Conservation (phyloP, 2,113 vertebrate species). For the Strix uralensis region DNA sequence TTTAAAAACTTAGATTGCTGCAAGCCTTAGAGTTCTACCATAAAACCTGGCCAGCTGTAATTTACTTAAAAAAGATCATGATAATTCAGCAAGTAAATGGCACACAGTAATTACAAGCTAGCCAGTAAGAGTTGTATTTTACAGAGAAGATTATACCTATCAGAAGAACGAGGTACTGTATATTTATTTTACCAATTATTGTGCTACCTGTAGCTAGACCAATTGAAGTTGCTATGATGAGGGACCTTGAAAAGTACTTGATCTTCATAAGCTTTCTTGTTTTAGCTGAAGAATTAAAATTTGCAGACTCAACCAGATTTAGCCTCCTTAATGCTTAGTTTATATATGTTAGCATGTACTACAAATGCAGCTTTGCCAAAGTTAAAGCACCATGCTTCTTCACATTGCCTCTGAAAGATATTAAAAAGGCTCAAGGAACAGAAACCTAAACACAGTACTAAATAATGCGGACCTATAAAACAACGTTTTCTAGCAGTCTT, state of each 20-base stretch:
- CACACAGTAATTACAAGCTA: neutral
- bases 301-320: neutral
- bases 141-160: neutral
- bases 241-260: neutral
- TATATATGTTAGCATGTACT: neutral
- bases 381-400: neutral
- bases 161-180: neutral
- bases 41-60: neutral
- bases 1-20: neutral
- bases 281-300: neutral
- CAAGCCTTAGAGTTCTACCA: neutral
- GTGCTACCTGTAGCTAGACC: neutral
- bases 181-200: constrained; percentile 29
- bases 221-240: neutral
- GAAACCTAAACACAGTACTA: neutral
- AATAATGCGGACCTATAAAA: neutral
- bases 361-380: neutral
- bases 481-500: neutral
- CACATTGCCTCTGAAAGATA: neutral
- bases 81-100: constrained; percentile 22
- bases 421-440: neutral
- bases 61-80: neutral
- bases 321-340: neutral
- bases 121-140: neutral
- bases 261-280: neutral